Evolutionary conservation across 2,888 invertebrate species (phyloP).

Genomic region (Tetrapedia diversipes): DNA sequence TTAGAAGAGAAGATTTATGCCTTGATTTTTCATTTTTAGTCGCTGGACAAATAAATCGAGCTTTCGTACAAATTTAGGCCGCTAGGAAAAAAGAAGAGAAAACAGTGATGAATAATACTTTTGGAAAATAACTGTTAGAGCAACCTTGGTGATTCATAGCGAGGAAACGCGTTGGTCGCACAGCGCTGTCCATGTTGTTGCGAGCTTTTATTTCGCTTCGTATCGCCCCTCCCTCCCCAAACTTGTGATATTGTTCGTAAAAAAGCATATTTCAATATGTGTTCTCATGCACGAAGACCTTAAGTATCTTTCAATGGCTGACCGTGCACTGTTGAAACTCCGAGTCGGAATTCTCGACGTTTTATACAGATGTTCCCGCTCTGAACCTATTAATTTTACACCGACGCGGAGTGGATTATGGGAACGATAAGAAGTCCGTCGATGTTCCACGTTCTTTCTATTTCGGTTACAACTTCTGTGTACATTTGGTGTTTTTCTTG

Average conservation of each 20-base stretch:
- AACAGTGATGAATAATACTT: slow-evolving; percentile 1
- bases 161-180: not conserved
- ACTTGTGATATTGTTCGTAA: too few relatives aligned
- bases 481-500: slow-evolving; percentile 2
- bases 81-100: not conserved
- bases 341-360: not conserved
- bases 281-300: not conserved
- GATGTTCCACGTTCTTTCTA: not conserved
- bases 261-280: not conserved
- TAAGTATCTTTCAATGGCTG: too few relatives aligned
- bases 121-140: slow-evolving; percentile 7
- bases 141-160: slow-evolving; percentile 19
- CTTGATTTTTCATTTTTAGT: not conserved
- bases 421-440: not conserved
- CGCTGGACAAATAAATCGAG: not conserved
- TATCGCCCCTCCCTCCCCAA: not conserved
- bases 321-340: too few relatives aligned
- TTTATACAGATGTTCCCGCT: not conserved
- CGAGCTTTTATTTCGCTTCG: not conserved
- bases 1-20: too few relatives aligned
- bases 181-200: not conserved
- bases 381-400: not conserved
- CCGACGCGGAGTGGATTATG: not conserved
- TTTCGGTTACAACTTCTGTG: not conserved
- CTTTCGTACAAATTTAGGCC: not conserved